A percentile compares a stretch with the other conserved stretches of the same genome.
Evolutionary conservation across 2,113 vertebrate genomes (phyloP).

Genomic region (Raja brachyura): DNA sequence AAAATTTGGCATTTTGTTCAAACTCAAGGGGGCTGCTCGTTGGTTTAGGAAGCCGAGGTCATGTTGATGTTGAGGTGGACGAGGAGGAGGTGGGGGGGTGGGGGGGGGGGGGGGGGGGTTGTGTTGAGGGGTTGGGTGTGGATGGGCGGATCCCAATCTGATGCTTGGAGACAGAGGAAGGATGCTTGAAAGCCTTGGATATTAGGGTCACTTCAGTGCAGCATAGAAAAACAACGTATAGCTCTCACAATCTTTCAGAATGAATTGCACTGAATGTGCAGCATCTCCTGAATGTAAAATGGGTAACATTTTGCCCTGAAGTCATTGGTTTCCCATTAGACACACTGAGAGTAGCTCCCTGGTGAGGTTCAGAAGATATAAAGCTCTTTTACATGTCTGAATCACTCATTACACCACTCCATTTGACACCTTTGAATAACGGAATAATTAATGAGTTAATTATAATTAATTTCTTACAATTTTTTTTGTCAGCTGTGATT

Average conservation of each 20-base stretch:
- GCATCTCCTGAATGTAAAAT: neutral
- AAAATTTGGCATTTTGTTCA: neutral
- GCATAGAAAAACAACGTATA: neutral
- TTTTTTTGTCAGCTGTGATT: conserved; percentile 29
- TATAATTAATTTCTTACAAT: conserved; percentile 36
- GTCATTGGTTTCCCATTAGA: neutral
- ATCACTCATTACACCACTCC: conserved; percentile 13
- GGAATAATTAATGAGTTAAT: conserved; percentile 30
- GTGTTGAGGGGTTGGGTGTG: neutral
- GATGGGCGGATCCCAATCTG: neutral
- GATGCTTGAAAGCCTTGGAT: neutral
- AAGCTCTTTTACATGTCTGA: conserved; percentile 1
- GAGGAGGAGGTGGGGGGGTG: neutral
- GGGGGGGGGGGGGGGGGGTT: neutral
- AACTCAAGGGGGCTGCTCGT: neutral
- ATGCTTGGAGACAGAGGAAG: neutral
- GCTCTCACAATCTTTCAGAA: neutral
- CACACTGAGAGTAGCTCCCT: neutral
- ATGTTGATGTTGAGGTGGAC: neutral
- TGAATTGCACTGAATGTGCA: neutral
- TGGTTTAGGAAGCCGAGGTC: neutral
- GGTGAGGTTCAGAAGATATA: conserved; percentile 15
- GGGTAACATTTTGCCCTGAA: neutral
- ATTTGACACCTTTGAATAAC: conserved; percentile 32
- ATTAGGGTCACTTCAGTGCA: neutral